Evolutionary conservation across 2,113 vertebrate species (phyloP).

Genomic region (Leptobrachium leishanense): DNA sequence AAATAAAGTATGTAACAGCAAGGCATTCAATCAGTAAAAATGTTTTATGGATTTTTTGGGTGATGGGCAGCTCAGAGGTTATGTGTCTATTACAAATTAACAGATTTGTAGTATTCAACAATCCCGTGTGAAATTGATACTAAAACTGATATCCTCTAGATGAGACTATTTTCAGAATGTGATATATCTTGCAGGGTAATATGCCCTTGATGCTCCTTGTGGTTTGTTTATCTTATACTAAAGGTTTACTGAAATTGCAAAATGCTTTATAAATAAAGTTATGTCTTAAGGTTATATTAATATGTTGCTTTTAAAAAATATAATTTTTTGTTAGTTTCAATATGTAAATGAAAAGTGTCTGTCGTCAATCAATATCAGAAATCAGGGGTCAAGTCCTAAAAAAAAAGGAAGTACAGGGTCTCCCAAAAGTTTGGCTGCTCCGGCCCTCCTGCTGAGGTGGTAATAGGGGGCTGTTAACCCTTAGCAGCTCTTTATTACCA

Average conservation of each 20-base stretch:
- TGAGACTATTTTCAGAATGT: slow-evolving; percentile 36
- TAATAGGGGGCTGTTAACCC: no score
- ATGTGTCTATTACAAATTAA: slow-evolving; percentile 39
- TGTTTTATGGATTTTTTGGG: slow-evolving; percentile 30
- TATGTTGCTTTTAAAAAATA: no score
- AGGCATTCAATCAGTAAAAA: slow-evolving; percentile 20
- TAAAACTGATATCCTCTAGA: slow-evolving; percentile 42
- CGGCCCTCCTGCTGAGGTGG: no score
- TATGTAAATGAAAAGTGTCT: no score
- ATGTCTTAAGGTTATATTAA: neutral
- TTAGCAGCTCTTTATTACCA: no score
- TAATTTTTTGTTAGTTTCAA: no score
- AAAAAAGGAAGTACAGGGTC: no score
- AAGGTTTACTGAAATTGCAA: neutral
- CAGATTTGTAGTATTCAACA: slow-evolving; percentile 41
- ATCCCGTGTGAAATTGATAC: slow-evolving; percentile 44
- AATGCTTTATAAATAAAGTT: slow-evolving; percentile 25
- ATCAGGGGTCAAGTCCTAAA: no score
- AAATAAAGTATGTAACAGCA: slow-evolving; percentile 13
- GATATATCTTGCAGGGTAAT: slow-evolving; percentile 41
- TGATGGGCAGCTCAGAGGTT: slow-evolving; percentile 32
- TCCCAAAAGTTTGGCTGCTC: no score
- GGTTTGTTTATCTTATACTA: neutral
- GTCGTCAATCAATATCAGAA: no score
- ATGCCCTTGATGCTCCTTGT: slow-evolving; percentile 45